These are phyloP conservation scores for Elgonia sp. DNA, from an alignment of 2,888 invertebrate species.

Conservation along the genomic window DNA sequence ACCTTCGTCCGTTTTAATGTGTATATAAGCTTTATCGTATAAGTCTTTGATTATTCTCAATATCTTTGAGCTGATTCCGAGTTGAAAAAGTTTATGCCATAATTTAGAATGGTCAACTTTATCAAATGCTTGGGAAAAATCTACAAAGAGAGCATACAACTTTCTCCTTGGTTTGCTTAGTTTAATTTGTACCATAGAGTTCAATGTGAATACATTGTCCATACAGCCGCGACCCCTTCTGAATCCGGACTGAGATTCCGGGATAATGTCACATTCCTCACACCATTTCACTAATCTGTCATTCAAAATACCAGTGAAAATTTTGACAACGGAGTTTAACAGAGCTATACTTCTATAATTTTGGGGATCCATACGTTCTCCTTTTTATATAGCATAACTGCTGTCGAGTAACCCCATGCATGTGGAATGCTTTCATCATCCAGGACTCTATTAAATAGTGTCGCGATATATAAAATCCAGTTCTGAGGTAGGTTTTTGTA, in stretches of 20 bases:
- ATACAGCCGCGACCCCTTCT: constrained; percentile 8
- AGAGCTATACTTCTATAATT: constrained; percentile 1
- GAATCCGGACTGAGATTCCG: constrained; percentile 13
- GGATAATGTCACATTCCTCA: background rate
- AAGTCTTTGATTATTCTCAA: background rate
- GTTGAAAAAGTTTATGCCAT: background rate
- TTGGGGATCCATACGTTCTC: background rate
- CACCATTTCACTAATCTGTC: background rate
- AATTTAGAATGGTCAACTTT: background rate
- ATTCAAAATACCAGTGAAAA: background rate
- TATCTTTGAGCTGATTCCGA: background rate
- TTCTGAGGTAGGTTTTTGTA: background rate
- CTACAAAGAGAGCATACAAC: background rate
- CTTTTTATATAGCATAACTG: constrained; percentile 1
- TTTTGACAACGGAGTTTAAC: background rate
- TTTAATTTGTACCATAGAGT: background rate
- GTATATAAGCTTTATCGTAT: background rate
- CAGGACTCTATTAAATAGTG: constrained; percentile 3
- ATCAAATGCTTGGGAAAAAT: constrained; percentile 9
- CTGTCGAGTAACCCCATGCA: background rate
- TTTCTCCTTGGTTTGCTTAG: background rate
- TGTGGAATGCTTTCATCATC: background rate
- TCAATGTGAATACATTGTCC: constrained; percentile 10
- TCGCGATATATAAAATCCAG: background rate
- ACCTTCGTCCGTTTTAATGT: background rate